A percentile compares a stretch with the other conserved stretches of the same genome.
These are phyloP conservation scores for Lophura swinhoii DNA, from an alignment of 2,797 vertebrate species.

Conservation along the genomic window DNA sequence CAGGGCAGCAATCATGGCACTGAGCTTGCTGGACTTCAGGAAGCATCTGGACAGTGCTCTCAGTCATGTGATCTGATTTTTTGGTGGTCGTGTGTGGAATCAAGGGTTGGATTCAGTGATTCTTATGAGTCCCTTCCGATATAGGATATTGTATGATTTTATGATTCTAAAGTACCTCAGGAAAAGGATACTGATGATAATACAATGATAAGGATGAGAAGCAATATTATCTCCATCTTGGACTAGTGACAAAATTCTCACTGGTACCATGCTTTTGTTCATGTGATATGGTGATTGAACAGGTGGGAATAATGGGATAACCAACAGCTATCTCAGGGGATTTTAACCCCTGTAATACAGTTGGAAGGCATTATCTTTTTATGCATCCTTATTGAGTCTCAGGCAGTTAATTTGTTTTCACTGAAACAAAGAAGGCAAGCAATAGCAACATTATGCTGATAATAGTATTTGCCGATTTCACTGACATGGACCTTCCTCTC, in stretches of 20 bases:
- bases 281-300: not conserved
- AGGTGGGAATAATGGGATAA: not conserved
- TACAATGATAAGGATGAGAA: not conserved
- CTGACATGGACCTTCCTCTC: not conserved
- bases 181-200: too few species aligned
- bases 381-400: not conserved
- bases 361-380: not conserved
- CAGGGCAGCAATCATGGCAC: too few species aligned
- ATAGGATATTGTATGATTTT: too few species aligned
- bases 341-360: not conserved
- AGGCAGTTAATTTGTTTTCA: not conserved
- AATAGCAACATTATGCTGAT: not conserved
- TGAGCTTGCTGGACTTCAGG: too few species aligned
- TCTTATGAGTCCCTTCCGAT: too few species aligned
- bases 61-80: too few species aligned
- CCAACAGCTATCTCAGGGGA: not conserved
- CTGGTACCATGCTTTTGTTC: not conserved
- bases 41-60: too few species aligned
- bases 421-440: not conserved
- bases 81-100: too few species aligned
- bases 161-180: too few species aligned
- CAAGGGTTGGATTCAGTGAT: too few species aligned
- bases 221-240: not conserved
- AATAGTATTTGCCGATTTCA: not conserved
- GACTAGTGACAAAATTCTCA: not conserved